These are phyloP conservation scores for Eulemur rufifrons DNA, from an alignment of 2,113 vertebrate species.

Conservation along the genomic window DNA sequence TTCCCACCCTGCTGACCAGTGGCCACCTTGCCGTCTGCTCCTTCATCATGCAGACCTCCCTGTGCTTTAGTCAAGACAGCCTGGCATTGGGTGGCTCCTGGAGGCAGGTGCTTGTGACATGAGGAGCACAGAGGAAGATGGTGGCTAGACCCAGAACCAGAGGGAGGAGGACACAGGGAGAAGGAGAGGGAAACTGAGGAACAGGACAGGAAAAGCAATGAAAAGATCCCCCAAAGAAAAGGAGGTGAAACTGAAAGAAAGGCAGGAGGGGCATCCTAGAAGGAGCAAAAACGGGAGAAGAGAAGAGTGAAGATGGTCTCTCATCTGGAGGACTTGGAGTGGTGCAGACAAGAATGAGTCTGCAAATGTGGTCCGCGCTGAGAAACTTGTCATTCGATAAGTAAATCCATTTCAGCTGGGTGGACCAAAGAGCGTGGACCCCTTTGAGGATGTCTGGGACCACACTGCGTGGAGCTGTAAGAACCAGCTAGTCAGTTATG, in stretches of 20 bases:
- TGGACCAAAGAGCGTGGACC: neutral
- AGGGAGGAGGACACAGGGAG: neutral
- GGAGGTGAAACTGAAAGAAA: neutral
- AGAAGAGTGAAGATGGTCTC: neutral
- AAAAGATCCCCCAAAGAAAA: neutral
- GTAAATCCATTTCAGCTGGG: neutral
- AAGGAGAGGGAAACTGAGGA: neutral
- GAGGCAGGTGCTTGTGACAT: neutral
- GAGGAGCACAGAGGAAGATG: neutral
- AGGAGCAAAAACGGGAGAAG: neutral
- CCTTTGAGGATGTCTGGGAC: neutral
- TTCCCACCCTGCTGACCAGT: neutral
- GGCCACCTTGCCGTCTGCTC: neutral
- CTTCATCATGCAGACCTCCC: neutral
- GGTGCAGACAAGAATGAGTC: neutral
- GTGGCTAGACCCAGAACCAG: neutral
- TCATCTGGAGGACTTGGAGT: neutral
- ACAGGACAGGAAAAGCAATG: neutral
- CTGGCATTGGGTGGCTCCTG: neutral
- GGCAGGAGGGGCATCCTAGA: neutral
- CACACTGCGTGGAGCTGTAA: accelerated
- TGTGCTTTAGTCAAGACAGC: neutral
- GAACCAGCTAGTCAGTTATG: neutral
- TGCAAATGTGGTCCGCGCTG: neutral
- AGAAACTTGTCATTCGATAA: neutral